Evolutionary conservation across 1,140 invertebrate genomes (phyloP).

Genomic region (Epicauta chinensis): DNA sequence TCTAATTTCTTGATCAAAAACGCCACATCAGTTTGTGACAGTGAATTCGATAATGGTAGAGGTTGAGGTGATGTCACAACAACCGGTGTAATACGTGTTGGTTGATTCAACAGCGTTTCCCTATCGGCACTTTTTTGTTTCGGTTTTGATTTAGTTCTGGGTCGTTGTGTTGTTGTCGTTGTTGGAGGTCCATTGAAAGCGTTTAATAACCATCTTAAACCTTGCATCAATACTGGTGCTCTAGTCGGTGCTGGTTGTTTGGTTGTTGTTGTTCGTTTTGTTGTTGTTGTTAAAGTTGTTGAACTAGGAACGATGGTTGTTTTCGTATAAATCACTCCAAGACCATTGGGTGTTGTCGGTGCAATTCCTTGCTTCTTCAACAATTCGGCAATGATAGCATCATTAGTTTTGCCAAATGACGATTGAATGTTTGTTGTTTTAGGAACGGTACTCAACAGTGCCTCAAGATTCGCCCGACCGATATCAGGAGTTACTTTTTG

Average conservation of each 20-base stretch:
- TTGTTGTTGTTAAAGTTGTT: constrained; percentile 20
- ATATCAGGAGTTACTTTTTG: constrained; percentile 24
- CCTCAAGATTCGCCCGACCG: constrained; percentile 12
- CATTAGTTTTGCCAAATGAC: constrained; percentile 52
- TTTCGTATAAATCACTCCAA: constrained; percentile 40
- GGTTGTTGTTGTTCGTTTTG: constrained; percentile 21
- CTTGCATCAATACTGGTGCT: constrained; percentile 33
- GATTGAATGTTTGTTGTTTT: constrained; percentile 14
- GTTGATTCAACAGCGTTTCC: constrained; percentile 31
- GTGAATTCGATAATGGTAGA: constrained; percentile 5
- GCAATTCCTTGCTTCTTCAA: constrained; percentile 62
- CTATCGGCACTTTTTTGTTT: constrained; percentile 18
- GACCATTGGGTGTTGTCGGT: constrained; percentile 54
- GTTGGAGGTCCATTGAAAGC: constrained; percentile 31
- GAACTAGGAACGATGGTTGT: constrained; percentile 20
- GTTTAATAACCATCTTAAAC: constrained; percentile 38
- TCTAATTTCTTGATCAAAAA: constrained; percentile 38
- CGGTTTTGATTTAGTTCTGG: constrained; percentile 16
- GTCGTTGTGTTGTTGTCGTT: constrained; percentile 22
- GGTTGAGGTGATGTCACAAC: constrained; percentile 25
- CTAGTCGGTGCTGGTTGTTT: background rate
- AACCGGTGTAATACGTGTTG: constrained; percentile 35
- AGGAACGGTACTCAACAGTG: background rate
- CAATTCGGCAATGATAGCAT: constrained; percentile 58
- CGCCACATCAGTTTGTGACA: constrained; percentile 20